These are phyloP conservation scores for Conus betulinus DNA, from an alignment of 1,140 invertebrate genomes.

Conservation along the genomic window DNA sequence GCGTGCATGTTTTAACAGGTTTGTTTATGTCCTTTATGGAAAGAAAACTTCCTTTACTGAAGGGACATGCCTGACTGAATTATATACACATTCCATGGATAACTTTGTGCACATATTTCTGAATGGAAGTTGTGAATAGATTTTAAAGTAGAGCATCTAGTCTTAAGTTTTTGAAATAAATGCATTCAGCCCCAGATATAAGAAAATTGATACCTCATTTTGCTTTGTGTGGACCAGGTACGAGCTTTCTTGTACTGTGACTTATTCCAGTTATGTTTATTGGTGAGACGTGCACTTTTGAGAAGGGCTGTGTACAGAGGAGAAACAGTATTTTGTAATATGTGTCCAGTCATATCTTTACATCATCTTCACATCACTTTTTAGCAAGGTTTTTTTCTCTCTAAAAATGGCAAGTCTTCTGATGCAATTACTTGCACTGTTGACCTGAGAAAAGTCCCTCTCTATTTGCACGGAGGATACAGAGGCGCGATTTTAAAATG, in stretches of 20 bases:
- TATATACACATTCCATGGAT: background rate
- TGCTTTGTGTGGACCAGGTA: background rate
- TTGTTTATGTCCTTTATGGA: background rate
- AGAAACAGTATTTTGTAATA: background rate
- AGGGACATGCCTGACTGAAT: background rate
- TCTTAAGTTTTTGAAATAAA: background rate
- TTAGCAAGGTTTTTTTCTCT: too few species aligned
- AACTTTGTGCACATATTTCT: background rate
- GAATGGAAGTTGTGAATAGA: background rate
- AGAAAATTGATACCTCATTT: background rate
- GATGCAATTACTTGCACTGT: too few species aligned
- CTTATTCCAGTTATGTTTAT: background rate
- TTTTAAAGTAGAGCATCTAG: background rate
- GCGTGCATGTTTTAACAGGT: background rate
- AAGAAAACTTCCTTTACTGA: background rate
- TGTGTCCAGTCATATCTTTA: too few species aligned
- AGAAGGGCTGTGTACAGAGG: background rate
- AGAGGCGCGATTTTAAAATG: too few species aligned
- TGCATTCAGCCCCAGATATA: background rate
- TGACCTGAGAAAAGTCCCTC: too few species aligned
- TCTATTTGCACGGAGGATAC: too few species aligned
- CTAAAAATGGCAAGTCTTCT: too few species aligned
- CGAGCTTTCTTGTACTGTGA: background rate
- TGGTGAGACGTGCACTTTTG: background rate
- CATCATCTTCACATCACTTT: too few species aligned